Evolutionary conservation across 2,888 invertebrate species (phyloP), one percentile per base, ranked within the genome.

Genomic region (Axea sp.): DNA sequence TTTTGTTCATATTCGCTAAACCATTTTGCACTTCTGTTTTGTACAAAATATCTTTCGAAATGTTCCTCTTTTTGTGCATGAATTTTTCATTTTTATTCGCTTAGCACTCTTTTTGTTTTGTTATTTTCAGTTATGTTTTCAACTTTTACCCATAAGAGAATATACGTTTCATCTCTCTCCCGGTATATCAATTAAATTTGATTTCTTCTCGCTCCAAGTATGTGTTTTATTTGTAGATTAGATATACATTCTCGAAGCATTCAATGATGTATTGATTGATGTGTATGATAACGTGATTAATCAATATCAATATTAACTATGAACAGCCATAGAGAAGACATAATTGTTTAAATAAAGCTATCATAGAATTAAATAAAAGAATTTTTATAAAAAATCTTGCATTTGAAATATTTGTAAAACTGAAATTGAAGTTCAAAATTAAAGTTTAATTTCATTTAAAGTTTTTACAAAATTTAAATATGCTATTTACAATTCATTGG

Each of bases 61-160:
- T 41, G 33, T 60, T 49, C 22, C 35, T 73, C 47, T 68, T 51
- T 73, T 69, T 73, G 57, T 69, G 76, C 76, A 76, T 76, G 76
- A 43, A 15, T 67, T 71, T 76, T 67, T 47, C 51, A 73, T 64
- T 71, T 57, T 67, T 41, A 64, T 59, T 59, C 71, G 71, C 67
- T 64, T 65, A 53, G 76, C 71, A 74, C 59, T 60, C 22, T 43
- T 67, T 67, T 57, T 9, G 31, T 64, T 74, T 64, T 49, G 15
- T 62, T 64, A n/a, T n/a, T n/a, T n/a, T n/a, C n/a, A n/a, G n/a
- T n/a, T n/a, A n/a, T n/a, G n/a, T 12, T 9, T 53, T 15, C 9
- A 6, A 22, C 12, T 41, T 39, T 19, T 22, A 0, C 14, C 12
- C 19, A 19, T 8, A n/a, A 35, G 15, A 37, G 7, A 41, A 47